A percentile compares a stretch with the other conserved stretches of the same genome.
Conservation (phyloP, 2,888 invertebrate genomes). For the Aspidapion aeneum region DNA sequence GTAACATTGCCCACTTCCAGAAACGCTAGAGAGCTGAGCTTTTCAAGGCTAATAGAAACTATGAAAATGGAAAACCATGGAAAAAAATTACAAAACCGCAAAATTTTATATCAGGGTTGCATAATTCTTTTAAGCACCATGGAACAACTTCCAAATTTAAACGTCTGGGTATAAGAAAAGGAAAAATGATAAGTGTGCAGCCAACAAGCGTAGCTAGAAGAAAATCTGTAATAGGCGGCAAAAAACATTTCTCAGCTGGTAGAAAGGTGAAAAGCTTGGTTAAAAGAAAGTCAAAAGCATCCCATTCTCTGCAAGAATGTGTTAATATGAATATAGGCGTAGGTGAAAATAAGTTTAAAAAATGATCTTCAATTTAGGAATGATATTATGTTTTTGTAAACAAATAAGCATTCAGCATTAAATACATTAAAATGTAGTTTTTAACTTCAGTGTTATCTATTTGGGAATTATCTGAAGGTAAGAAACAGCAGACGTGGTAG, state of each 20-base stretch:
- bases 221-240: conserved; percentile 10
- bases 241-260: conserved; percentile 9
- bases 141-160: too few species aligned
- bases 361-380: background rate
- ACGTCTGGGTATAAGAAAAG: too few species aligned
- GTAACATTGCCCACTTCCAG: too few species aligned
- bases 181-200: conserved; percentile 8
- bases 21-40: too few species aligned
- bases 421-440: conserved; percentile 2
- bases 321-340: conserved; percentile 7
- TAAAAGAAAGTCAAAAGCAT: too few species aligned
- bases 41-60: too few species aligned
- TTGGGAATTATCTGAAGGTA: conserved; percentile 6
- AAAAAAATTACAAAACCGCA: too few species aligned
- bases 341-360: conserved; percentile 1
- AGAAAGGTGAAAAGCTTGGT: conserved; percentile 4
- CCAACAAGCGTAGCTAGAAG: conserved; percentile 11
- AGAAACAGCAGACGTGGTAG: conserved; percentile 10
- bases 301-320: conserved; percentile 7
- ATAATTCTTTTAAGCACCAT: conserved; percentile 9
- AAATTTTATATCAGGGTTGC: too few species aligned
- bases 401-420: background rate
- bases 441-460: conserved; percentile 3
- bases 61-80: conserved; percentile 12
- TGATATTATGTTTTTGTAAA: background rate